Evolutionary conservation across 2,797 vertebrate genomes (phyloP).

Genomic region (Bothrops alternatus): DNA sequence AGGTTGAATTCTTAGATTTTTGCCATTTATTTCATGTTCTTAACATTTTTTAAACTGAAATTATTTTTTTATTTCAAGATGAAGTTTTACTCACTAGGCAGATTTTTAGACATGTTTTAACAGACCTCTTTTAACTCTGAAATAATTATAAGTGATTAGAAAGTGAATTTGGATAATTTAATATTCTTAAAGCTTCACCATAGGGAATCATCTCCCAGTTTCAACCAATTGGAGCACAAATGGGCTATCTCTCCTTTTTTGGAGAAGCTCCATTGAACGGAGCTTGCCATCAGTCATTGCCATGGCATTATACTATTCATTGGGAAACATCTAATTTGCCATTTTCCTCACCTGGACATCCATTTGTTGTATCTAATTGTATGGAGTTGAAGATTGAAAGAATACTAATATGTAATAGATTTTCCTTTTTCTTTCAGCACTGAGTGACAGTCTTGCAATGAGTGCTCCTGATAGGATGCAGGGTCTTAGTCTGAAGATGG

Average conservation of each 20-base stretch:
- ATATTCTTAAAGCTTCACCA: too few species aligned
- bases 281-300: not conserved
- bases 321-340: not conserved
- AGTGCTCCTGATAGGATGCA: constrained; percentile 89
- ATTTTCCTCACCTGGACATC: not conserved
- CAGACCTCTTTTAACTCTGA: too few species aligned
- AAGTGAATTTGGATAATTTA: too few species aligned
- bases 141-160: too few species aligned
- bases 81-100: too few species aligned
- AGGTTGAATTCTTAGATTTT: too few species aligned
- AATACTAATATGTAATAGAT: not conserved
- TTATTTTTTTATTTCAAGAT: too few species aligned
- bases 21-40: too few species aligned
- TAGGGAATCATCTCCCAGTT: not conserved
- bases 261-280: not conserved
- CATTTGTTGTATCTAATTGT: not conserved
- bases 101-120: too few species aligned
- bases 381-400: not conserved
- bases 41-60: too few species aligned
- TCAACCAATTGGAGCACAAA: not conserved
- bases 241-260: not conserved
- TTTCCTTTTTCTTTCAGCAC: constrained; percentile 72
- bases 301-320: not conserved
- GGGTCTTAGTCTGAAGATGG: constrained; percentile 88
- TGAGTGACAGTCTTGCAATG: constrained; percentile 84